Conservation (phyloP, 2,797 vertebrate genomes). For the Ispidina lecontei region DNA sequence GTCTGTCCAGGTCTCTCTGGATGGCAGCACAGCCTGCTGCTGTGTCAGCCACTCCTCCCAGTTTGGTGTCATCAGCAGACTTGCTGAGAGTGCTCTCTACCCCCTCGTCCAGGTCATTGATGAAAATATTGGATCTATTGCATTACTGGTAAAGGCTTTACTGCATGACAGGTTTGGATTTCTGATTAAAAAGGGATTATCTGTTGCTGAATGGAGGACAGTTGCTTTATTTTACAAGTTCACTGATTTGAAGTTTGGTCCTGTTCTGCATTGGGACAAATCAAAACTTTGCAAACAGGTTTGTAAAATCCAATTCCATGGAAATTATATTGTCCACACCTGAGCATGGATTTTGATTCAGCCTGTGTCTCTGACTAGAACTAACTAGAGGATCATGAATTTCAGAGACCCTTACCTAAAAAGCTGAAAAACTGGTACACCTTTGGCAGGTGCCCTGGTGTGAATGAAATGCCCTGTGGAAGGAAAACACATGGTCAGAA, state of each 20-base stretch:
- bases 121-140: neutral
- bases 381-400: neutral
- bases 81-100: too few species aligned
- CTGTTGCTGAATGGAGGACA: neutral
- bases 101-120: too few species aligned
- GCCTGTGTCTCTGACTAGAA: neutral
- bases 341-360: neutral
- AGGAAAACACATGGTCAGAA: neutral
- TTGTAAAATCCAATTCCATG: neutral
- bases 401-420: neutral
- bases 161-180: neutral
- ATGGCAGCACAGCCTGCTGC: too few species aligned
- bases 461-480: neutral
- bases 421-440: neutral
- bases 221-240: neutral
- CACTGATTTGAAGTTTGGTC: neutral
- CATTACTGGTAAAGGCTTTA: neutral
- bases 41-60: too few species aligned
- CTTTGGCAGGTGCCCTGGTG: neutral
- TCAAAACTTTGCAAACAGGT: neutral
- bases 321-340: neutral
- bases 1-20: too few species aligned
- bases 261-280: neutral
- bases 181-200: conserved; percentile 11
- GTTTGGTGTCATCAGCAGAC: too few species aligned